Conservation (phyloP, 2,888 invertebrate species). For the Ennomos quercinarius region DNA sequence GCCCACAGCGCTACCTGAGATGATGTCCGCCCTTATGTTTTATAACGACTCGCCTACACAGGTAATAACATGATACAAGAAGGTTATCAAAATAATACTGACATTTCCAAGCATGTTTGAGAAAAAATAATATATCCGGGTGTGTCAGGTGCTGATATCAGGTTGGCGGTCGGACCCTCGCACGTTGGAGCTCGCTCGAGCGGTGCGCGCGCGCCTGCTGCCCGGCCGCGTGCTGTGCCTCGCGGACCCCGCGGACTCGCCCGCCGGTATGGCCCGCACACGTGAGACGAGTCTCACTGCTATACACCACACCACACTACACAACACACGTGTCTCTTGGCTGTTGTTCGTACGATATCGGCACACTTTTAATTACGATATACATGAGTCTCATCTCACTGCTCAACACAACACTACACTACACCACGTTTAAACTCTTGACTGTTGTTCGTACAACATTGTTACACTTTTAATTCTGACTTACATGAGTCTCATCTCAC, state of each 20-base stretch:
- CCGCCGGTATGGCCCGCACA: slow-evolving; percentile 79
- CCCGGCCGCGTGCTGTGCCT: slow-evolving; percentile 89
- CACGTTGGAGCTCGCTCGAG: slow-evolving; percentile 88
- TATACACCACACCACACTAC: slow-evolving; percentile 9
- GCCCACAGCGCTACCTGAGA: slow-evolving; percentile 90
- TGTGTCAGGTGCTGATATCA: slow-evolving; percentile 87
- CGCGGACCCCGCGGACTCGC: slow-evolving; percentile 84
- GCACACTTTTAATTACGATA: slow-evolving; percentile 69
- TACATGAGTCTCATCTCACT: slow-evolving; percentile 64
- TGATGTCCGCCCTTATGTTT: slow-evolving; percentile 90
- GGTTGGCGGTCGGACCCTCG: slow-evolving; percentile 87
- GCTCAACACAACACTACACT: slow-evolving; percentile 6
- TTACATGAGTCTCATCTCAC: no score
- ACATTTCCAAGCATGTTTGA: no score
- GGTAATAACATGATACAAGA: slow-evolving; percentile 79
- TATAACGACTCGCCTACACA: slow-evolving; percentile 90
- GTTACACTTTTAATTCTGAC: no score
- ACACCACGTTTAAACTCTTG: no score
- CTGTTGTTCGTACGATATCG: no score
- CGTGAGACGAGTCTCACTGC: slow-evolving; percentile 60
- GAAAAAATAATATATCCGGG: background rate
- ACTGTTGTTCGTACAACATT: no score
- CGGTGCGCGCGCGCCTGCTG: slow-evolving; percentile 87
- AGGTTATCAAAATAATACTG: no score
- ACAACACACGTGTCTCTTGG: no score